phyloP scores from a whole-genome alignment of 2,113 vertebrate species.

The Podocnemis expansa region DNA sequence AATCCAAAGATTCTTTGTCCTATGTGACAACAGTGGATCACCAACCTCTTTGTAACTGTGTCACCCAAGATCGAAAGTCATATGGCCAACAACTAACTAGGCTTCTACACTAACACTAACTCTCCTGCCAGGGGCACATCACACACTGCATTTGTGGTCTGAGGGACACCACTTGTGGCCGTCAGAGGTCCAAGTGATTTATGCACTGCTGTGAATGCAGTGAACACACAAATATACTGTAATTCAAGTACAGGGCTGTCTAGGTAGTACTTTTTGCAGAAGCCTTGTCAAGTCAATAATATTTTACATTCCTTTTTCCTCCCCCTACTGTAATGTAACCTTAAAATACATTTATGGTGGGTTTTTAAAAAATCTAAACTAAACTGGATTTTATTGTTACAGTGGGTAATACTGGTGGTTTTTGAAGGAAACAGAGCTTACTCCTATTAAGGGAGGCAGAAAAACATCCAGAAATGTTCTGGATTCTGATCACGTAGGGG shows the following conservation, averaged over 20 bases:
- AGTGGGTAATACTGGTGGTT: neutral
- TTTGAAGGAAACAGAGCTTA: neutral
- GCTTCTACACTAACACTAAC: neutral
- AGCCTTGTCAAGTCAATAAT: neutral
- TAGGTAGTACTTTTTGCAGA: neutral
- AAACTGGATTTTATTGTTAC: neutral
- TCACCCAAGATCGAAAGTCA: constrained; percentile 14
- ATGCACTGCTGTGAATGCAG: neutral
- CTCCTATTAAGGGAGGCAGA: neutral
- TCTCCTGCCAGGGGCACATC: neutral
- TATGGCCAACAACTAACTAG: neutral
- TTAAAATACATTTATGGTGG: neutral
- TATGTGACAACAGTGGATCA: neutral
- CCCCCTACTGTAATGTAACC: neutral
- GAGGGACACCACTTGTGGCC: neutral
- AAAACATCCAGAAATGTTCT: neutral
- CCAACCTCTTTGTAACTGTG: constrained; percentile 20
- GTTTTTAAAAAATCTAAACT: neutral
- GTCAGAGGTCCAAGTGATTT: neutral
- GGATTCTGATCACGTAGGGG: neutral
- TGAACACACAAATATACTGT: neutral
- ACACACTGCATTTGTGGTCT: neutral
- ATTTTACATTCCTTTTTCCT: neutral
- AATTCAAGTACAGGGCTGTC: neutral
- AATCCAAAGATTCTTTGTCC: constrained; percentile 25